Percentiles rank a stretch among this genome's conserved stretches.
Conservation (phyloP, 2,113 vertebrate genomes). For the Myotis brandtii region DNA sequence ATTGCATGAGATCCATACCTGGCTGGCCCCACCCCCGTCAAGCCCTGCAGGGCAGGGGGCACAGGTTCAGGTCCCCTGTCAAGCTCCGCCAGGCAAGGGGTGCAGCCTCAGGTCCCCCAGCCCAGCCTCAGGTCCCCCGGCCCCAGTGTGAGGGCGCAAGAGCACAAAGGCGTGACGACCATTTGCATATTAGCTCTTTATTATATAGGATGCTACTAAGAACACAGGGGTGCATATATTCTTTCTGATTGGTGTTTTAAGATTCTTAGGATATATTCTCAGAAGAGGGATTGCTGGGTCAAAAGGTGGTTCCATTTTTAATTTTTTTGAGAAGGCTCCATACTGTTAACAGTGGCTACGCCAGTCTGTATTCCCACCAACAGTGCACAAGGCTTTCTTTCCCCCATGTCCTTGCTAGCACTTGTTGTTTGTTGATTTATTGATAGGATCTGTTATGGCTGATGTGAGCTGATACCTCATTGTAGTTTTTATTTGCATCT, state of each 20-base stretch:
- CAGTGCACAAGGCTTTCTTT: not conserved
- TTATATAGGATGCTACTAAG: not conserved
- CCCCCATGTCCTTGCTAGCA: not conserved
- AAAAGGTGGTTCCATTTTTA: not conserved
- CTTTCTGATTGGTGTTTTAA: not conserved
- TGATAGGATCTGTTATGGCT: not conserved
- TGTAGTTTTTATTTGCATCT: not conserved
- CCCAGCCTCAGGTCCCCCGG: no score
- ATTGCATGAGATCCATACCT: no score
- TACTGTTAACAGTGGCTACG: not conserved
- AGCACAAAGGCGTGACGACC: no score
- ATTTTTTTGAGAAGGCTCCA: not conserved
- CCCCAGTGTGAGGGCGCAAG: no score
- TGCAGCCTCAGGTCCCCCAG: no score
- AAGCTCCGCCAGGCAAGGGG: no score
- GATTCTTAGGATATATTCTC: not conserved
- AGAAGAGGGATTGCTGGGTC: not conserved
- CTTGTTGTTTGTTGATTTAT: not conserved
- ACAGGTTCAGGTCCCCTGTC: no score
- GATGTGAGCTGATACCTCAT: not conserved
- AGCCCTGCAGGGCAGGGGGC: no score
- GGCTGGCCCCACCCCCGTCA: no score
- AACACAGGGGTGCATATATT: not conserved
- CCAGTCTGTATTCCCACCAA: not conserved
- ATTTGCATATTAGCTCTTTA: no score